phyloP scores from a whole-genome alignment of 2,113 vertebrate genomes.

The Ellobius talpinus region DNA sequence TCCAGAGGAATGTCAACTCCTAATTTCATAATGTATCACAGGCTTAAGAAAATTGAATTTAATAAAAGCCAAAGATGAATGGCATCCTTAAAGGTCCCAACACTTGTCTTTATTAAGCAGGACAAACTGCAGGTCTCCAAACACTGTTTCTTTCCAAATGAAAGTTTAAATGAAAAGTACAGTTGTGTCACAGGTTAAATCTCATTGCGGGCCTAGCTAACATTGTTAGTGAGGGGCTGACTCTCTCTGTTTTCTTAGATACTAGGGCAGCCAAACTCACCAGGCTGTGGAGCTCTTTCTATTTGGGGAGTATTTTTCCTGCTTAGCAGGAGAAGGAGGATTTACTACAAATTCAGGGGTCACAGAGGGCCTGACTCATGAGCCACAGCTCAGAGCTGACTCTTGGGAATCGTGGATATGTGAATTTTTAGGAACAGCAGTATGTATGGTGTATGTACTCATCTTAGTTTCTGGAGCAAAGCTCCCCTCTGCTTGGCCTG shows the following conservation, averaged over 20 bases:
- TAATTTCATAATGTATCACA: conserved; percentile 92
- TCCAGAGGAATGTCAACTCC: conserved; percentile 91
- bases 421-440: neutral
- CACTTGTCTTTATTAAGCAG: conserved; percentile 93
- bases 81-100: conserved; percentile 92
- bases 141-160: conserved; percentile 90
- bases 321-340: neutral
- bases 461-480: neutral
- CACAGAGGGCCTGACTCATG: neutral
- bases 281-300: conserved; percentile 72
- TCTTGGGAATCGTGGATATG: neutral
- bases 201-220: conserved; percentile 89
- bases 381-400: neutral
- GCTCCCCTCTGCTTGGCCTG: neutral
- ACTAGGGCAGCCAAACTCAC: conserved; percentile 84
- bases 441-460: neutral
- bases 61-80: conserved; percentile 93
- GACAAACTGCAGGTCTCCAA: conserved; percentile 90
- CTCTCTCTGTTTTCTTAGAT: conserved; percentile 89
- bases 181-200: conserved; percentile 91
- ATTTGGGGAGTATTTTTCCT: conserved; percentile 2
- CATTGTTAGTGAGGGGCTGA: conserved; percentile 86
- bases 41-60: conserved; percentile 92
- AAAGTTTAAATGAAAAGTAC: conserved; percentile 93
- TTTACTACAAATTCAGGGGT: conserved; percentile 26